Conservation (phyloP, 2,888 invertebrate species). For the Tenthredo notha region DNA sequence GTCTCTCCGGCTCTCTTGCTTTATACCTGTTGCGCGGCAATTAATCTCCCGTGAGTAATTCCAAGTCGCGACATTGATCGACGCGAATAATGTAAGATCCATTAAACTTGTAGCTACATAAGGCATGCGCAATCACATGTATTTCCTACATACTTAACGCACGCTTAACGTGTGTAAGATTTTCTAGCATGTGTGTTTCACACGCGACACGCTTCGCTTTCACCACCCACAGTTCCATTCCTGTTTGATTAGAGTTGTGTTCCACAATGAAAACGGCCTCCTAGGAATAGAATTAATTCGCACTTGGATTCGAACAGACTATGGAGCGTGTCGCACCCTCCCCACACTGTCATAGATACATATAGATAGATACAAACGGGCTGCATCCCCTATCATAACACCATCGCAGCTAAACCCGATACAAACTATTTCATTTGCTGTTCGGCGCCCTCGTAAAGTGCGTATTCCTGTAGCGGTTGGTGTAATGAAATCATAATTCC, state of each 20-base stretch:
- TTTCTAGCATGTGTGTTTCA: slow-evolving; percentile 20
- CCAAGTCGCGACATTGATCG: slow-evolving; percentile 37
- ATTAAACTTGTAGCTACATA: slow-evolving; percentile 14
- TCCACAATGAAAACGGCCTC: slow-evolving; percentile 46
- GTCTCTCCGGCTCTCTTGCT: slow-evolving; percentile 39
- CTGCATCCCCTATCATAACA: slow-evolving; percentile 63
- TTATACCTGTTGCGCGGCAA: slow-evolving; percentile 46
- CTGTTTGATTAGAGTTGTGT: slow-evolving; percentile 33
- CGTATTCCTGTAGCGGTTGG: slow-evolving; percentile 60
- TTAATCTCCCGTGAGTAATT: slow-evolving; percentile 41
- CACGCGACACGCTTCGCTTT: slow-evolving; percentile 21
- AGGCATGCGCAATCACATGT: slow-evolving; percentile 4
- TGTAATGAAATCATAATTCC: slow-evolving; percentile 68
- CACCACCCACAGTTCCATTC: background rate
- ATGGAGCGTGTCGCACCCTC: slow-evolving; percentile 58
- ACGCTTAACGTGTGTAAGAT: background rate
- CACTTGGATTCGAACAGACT: slow-evolving; percentile 57
- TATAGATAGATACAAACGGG: slow-evolving; percentile 42
- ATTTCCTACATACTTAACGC: background rate
- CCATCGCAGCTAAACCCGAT: slow-evolving; percentile 55
- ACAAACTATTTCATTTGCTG: slow-evolving; percentile 64
- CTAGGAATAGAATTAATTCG: slow-evolving; percentile 56
- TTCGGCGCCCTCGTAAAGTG: slow-evolving; percentile 44
- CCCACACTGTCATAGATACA: slow-evolving; percentile 44
- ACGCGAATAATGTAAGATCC: slow-evolving; percentile 39